Conservation (phyloP, 1,140 invertebrate species). For the Aphaenogaster floridana region DNA sequence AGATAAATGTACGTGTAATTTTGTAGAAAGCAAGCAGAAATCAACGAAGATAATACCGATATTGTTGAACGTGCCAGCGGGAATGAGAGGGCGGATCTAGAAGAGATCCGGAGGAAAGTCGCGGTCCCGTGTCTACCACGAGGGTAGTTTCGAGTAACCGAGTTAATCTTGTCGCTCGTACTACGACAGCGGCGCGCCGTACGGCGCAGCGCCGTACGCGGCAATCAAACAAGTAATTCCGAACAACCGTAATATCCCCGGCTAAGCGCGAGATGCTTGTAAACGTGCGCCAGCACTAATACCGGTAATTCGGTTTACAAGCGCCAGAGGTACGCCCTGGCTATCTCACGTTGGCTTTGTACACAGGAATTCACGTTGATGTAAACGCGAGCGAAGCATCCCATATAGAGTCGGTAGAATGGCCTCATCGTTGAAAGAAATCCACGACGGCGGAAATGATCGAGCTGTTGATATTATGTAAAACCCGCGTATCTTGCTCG, state of each 20-base stretch:
- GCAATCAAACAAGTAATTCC: slow-evolving; percentile 78
- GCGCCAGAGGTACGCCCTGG: slow-evolving; percentile 54
- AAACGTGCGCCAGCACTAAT: slow-evolving; percentile 74
- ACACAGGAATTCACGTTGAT: slow-evolving; percentile 68
- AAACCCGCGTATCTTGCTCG: not conserved
- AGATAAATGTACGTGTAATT: not conserved
- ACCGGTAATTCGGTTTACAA: slow-evolving; percentile 77
- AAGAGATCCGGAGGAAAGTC: slow-evolving; percentile 52
- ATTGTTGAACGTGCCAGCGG: slow-evolving; percentile 7
- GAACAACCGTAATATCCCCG: slow-evolving; percentile 74
- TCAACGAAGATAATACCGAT: not conserved
- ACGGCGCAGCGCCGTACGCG: slow-evolving; percentile 29
- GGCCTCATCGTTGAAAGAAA: slow-evolving; percentile 11
- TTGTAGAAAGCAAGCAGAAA: not conserved
- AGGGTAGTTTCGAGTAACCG: slow-evolving; percentile 64
- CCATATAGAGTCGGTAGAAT: slow-evolving; percentile 13
- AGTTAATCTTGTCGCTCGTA: slow-evolving; percentile 67
- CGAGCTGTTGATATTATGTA: not conserved
- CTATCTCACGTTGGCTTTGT: slow-evolving; percentile 58
- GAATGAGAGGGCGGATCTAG: slow-evolving; percentile 17
- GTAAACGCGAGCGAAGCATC: slow-evolving; percentile 52
- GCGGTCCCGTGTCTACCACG: slow-evolving; percentile 31
- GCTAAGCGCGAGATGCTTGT: slow-evolving; percentile 74
- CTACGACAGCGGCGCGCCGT: slow-evolving; percentile 39
- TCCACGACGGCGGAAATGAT: not conserved